Conservation (phyloP, 2,888 invertebrate genomes). For the Cantharis nigra region DNA sequence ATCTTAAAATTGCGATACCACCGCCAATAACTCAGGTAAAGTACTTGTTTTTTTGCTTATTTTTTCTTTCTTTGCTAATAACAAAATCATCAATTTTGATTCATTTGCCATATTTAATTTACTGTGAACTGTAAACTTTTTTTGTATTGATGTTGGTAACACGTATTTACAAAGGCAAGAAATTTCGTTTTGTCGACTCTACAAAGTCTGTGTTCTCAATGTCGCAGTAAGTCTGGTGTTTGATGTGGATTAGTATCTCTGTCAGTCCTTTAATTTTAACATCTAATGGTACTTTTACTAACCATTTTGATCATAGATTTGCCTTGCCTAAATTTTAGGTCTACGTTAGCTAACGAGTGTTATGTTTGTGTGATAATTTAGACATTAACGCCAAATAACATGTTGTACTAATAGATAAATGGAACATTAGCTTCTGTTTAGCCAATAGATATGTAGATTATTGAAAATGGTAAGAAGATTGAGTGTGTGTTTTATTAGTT, state of each 20-base stretch:
- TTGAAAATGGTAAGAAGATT: background rate
- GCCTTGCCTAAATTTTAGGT: background rate
- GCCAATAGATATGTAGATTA: background rate
- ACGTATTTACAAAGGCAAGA: conserved; percentile 50
- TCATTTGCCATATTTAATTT: conserved; percentile 13
- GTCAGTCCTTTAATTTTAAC: conserved; percentile 6
- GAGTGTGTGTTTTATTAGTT: background rate
- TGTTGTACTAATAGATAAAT: background rate
- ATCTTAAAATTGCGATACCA: conserved; percentile 70
- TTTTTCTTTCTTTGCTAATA: background rate
- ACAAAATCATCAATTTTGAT: background rate
- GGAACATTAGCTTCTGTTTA: background rate
- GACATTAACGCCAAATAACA: background rate
- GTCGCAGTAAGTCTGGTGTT: conserved; percentile 54
- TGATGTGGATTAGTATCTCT: conserved; percentile 13
- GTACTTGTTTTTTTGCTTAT: background rate
- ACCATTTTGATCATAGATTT: background rate
- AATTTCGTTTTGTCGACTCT: conserved; percentile 55
- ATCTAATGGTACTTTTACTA: conserved; percentile 1
- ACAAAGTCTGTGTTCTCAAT: conserved; percentile 54
- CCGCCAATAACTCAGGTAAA: conserved; percentile 64
- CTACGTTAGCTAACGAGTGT: background rate
- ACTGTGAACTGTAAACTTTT: conserved; percentile 19
- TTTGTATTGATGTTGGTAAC: conserved; percentile 35
- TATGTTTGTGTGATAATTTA: background rate